These are phyloP conservation scores for Corythornis cristatus DNA, from an alignment of 2,113 vertebrate species.

Conservation along the genomic window DNA sequence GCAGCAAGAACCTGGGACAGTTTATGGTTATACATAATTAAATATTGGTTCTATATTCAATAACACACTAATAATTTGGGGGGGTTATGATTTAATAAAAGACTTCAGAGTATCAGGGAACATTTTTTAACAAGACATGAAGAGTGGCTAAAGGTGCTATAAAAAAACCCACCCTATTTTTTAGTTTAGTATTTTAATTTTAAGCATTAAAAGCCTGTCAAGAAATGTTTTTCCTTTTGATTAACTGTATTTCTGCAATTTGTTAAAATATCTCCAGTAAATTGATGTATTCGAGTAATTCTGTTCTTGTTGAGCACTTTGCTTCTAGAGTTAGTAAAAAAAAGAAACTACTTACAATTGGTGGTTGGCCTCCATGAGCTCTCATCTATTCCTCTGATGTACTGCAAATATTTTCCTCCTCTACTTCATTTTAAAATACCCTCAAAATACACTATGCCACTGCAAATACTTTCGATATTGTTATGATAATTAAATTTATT, in stretches of 20 bases:
- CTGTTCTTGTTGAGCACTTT: background rate
- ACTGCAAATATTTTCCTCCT: background rate
- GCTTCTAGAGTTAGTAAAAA: background rate
- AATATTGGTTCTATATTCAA: background rate
- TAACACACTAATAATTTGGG: background rate
- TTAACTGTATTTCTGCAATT: background rate
- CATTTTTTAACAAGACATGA: background rate
- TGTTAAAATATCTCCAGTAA: background rate
- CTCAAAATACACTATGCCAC: background rate
- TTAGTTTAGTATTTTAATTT: background rate
- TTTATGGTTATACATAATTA: background rate
- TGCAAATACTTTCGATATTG: background rate
- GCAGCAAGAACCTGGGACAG: background rate
- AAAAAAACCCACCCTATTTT: background rate
- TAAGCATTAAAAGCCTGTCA: background rate
- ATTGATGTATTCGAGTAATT: background rate
- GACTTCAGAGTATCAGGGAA: background rate
- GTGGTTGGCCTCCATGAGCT: background rate
- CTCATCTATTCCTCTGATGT: background rate
- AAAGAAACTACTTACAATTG: background rate
- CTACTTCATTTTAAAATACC: background rate
- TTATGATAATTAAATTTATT: background rate
- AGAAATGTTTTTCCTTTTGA: background rate
- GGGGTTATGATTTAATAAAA: background rate
- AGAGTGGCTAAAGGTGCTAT: background rate